Percentiles rank a stretch among this genome's conserved stretches.
Conservation (phyloP, 2,888 invertebrate species). For the Scelioninae gen. 1 region DNA sequence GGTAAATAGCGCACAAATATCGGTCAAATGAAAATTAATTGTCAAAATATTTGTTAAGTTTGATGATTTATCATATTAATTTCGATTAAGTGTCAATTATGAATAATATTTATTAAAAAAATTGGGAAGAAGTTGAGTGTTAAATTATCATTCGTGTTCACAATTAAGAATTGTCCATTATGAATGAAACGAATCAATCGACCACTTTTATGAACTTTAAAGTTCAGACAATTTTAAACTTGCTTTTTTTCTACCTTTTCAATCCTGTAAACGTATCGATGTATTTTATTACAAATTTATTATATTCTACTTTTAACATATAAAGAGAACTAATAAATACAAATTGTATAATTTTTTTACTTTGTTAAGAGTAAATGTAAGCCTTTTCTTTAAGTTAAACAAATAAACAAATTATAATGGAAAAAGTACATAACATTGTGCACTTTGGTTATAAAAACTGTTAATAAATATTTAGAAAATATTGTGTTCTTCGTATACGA, state of each 20-base stretch:
- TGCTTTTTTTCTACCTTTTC: conserved; percentile 3
- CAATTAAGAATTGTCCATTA: not conserved
- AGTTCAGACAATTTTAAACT: conserved; percentile 39
- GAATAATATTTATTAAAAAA: not conserved
- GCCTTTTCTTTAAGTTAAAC: too few species aligned
- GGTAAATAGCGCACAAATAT: not conserved
- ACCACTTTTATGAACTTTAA: conserved; percentile 51
- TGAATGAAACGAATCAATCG: conserved; percentile 17
- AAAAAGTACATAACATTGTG: too few species aligned
- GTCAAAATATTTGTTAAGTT: conserved; percentile 10
- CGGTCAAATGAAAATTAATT: conserved; percentile 1
- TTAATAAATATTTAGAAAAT: too few species aligned
- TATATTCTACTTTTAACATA: conserved; percentile 63
- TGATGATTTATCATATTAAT: too few species aligned
- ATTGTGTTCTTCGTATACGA: too few species aligned
- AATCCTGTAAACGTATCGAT: conserved; percentile 40
- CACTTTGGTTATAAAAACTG: too few species aligned
- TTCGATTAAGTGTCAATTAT: too few species aligned
- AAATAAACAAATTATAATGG: too few species aligned
- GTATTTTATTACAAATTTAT: conserved; percentile 68
- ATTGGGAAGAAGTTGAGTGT: too few species aligned
- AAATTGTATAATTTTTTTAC: too few species aligned
- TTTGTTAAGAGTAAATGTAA: too few species aligned
- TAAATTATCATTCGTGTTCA: not conserved
- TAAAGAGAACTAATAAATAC: too few species aligned